phyloP scores from a whole-genome alignment of 2,888 invertebrate species.

The Drosophila barbarae region DNA sequence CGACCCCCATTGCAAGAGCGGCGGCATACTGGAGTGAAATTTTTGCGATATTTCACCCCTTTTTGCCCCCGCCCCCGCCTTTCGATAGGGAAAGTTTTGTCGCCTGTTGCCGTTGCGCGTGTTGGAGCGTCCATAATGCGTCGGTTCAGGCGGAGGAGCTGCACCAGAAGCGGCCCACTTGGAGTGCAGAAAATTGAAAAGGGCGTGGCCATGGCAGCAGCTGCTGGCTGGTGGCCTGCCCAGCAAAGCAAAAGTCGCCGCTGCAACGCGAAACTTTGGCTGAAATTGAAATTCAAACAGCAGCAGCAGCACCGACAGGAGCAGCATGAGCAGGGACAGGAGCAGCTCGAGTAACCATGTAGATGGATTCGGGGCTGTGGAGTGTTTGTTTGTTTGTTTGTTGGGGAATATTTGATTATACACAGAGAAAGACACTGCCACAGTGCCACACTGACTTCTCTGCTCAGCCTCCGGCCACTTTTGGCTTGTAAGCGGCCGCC shows the following conservation, averaged over 20 bases:
- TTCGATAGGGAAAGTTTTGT: slow-evolving; percentile 47
- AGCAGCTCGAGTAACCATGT: background rate
- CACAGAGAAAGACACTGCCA: slow-evolving; percentile 7
- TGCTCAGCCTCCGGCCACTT: background rate
- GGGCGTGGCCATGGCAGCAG: slow-evolving; percentile 26
- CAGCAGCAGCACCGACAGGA: slow-evolving; percentile 3
- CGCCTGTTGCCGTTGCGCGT: slow-evolving; percentile 35
- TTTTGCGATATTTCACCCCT: slow-evolving; percentile 9
- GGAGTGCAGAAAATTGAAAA: slow-evolving; percentile 27
- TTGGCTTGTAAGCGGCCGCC: slow-evolving; percentile 1
- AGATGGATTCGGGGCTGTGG: background rate
- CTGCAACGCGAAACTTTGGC: slow-evolving; percentile 25
- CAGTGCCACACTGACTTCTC: slow-evolving; percentile 6
- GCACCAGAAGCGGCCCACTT: slow-evolving; percentile 2
- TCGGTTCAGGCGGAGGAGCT: slow-evolving; percentile 7
- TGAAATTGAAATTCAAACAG: slow-evolving; percentile 43
- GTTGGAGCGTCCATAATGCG: slow-evolving; percentile 37
- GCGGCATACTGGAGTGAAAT: slow-evolving; percentile 13
- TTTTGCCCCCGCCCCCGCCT: background rate
- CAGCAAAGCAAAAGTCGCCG: slow-evolving; percentile 24
- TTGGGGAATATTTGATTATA: slow-evolving; percentile 63
- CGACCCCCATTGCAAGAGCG: slow-evolving; percentile 1
- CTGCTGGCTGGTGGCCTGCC: slow-evolving; percentile 11
- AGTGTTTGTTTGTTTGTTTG: slow-evolving; percentile 3
- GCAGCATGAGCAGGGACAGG: background rate